Percentiles rank a stretch among this genome's conserved stretches.
Conservation (phyloP, 2,113 vertebrate species). For the Pachypanchax playfairii region DNA sequence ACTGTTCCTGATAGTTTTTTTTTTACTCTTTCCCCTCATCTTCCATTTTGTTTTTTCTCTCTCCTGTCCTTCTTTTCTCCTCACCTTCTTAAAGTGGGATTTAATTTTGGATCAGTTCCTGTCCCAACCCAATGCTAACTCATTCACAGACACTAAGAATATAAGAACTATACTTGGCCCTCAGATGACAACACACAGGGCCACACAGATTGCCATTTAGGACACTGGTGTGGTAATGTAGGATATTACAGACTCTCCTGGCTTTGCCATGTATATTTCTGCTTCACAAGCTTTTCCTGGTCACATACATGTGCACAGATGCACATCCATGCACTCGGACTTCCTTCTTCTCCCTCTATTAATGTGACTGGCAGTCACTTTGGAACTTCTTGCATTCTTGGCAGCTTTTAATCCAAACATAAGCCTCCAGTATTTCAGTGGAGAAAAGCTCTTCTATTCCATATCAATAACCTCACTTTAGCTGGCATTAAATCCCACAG, state of each 20-base stretch:
- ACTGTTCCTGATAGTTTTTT: constrained; percentile 16
- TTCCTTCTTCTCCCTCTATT: constrained; percentile 32
- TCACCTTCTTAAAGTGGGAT: constrained; percentile 58
- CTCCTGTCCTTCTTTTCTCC: constrained; percentile 29
- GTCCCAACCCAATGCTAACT: constrained; percentile 60
- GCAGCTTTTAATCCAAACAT: constrained; percentile 74
- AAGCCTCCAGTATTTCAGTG: constrained; percentile 63
- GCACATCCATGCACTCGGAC: constrained; percentile 27
- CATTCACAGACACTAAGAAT: constrained; percentile 83
- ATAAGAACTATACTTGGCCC: constrained; percentile 88
- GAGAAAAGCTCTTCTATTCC: constrained; percentile 83
- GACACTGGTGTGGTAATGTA: constrained; percentile 59
- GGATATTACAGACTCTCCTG: constrained; percentile 69
- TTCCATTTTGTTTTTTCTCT: constrained; percentile 48
- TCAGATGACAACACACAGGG: constrained; percentile 48
- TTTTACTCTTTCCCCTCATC: constrained; percentile 72
- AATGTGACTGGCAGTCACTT: constrained; percentile 67
- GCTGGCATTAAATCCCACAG: too few species aligned
- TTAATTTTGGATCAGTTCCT: constrained; percentile 69
- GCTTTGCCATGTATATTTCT: constrained; percentile 64
- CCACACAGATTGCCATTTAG: constrained; percentile 56
- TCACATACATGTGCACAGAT: constrained; percentile 63
- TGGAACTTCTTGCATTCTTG: constrained; percentile 79
- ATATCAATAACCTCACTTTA: constrained; percentile 55
- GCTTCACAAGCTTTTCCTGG: constrained; percentile 67